Conservation (phyloP, 2,888 invertebrate species). For the Callyntrura sp. region DNA sequence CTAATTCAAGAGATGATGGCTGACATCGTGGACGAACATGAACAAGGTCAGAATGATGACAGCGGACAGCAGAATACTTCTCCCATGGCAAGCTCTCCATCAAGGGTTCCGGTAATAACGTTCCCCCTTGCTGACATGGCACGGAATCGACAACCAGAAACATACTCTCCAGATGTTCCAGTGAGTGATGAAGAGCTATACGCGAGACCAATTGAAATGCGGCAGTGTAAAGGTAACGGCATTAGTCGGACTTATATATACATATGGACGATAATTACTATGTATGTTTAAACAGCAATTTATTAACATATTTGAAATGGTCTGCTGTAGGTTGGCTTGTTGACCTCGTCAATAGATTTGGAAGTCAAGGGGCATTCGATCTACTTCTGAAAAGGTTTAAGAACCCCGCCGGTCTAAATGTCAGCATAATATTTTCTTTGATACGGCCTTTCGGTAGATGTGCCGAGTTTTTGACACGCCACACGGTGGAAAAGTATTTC, state of each 20-base stretch:
- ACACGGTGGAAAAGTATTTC: constrained; percentile 96
- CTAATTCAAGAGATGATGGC: constrained; percentile 46
- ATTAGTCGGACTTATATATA: background rate
- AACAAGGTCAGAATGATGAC: constrained; percentile 59
- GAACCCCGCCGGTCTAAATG: constrained; percentile 90
- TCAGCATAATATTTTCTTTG: constrained; percentile 92
- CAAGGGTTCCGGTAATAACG: constrained; percentile 64
- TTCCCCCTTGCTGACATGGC: constrained; percentile 96
- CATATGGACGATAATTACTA: background rate
- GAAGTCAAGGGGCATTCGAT: constrained; percentile 95
- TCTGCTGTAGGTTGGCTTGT: constrained; percentile 93
- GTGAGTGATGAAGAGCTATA: constrained; percentile 90
- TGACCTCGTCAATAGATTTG: constrained; percentile 97
- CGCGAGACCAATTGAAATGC: constrained; percentile 92
- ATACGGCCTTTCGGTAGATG: constrained; percentile 96
- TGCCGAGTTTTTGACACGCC: constrained; percentile 95
- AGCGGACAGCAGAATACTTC: constrained; percentile 57
- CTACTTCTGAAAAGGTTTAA: constrained; percentile 94
- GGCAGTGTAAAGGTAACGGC: constrained; percentile 90
- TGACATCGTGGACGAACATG: constrained; percentile 67
- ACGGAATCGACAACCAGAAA: constrained; percentile 91
- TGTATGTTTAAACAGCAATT: background rate
- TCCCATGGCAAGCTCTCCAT: constrained; percentile 60
- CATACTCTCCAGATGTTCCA: constrained; percentile 88
- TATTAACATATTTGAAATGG: background rate